Conservation (phyloP, 2,888 invertebrate genomes). For the Ariolimax columbianus region DNA sequence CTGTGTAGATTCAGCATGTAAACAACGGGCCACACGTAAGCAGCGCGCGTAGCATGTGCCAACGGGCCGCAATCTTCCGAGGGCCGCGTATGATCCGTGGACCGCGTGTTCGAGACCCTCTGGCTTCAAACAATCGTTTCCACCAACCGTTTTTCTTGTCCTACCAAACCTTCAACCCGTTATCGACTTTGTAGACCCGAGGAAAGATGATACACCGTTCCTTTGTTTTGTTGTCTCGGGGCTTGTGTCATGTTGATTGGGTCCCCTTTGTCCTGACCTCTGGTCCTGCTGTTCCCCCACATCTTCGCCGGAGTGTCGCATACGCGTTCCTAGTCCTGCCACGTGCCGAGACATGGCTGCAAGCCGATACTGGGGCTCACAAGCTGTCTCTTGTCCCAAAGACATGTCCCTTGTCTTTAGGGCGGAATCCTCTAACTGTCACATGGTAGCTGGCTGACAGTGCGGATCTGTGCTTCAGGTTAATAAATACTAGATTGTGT, state of each 20-base stretch:
- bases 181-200: neutral
- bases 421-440: neutral
- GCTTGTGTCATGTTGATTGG: conserved; percentile 40
- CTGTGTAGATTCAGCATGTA: no score
- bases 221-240: conserved; percentile 22
- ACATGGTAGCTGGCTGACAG: neutral
- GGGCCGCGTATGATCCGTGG: no score
- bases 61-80: no score
- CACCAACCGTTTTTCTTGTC: neutral
- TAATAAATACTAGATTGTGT: no score
- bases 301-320: conserved; percentile 8
- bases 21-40: no score
- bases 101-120: no score
- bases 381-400: conserved; percentile 25
- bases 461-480: neutral
- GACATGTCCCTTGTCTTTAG: conserved; percentile 21
- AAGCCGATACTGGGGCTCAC: conserved; percentile 38
- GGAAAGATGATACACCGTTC: conserved; percentile 32
- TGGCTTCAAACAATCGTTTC: neutral
- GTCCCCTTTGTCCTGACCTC: conserved; percentile 3
- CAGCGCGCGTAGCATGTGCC: no score
- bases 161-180: neutral
- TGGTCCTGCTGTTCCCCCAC: conserved; percentile 20
- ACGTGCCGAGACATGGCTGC: conserved; percentile 31
- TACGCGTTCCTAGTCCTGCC: conserved; percentile 16